Conservation (phyloP, 2,797 vertebrate genomes). For the Zalophus californianus region DNA sequence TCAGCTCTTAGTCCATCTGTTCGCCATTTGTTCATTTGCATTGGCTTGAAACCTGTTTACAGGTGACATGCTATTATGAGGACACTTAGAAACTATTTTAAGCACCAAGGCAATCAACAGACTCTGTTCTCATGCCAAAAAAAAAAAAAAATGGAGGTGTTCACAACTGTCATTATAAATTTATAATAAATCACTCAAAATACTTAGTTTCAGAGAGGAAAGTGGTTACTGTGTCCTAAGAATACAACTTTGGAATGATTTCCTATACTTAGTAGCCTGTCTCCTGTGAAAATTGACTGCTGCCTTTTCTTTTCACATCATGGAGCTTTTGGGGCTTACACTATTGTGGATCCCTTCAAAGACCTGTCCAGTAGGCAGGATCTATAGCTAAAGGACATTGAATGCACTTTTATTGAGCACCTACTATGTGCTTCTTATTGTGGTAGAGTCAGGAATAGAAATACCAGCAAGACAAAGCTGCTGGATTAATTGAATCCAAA, state of each 20-base stretch:
- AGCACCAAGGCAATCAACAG: constrained; percentile 84
- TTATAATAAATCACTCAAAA: constrained; percentile 84
- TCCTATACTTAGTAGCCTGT: constrained; percentile 67
- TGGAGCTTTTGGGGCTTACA: background rate
- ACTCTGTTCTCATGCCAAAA: constrained; percentile 81
- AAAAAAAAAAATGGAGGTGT: constrained; percentile 36
- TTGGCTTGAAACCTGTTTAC: constrained; percentile 86
- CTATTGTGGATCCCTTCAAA: background rate
- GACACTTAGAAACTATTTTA: constrained; percentile 86
- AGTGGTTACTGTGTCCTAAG: constrained; percentile 74
- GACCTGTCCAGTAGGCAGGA: background rate
- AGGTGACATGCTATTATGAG: constrained; percentile 89
- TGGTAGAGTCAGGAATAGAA: background rate
- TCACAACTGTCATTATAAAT: constrained; percentile 85
- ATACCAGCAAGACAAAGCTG: background rate
- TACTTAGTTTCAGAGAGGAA: constrained; percentile 84
- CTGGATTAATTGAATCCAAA: background rate
- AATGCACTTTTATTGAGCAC: background rate
- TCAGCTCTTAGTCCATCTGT: constrained; percentile 88
- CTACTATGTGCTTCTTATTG: background rate
- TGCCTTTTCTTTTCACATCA: constrained; percentile 67
- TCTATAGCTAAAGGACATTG: background rate
- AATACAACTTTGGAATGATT: constrained; percentile 80
- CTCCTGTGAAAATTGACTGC: constrained; percentile 63
- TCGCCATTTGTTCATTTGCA: constrained; percentile 87